Percentiles rank a stretch among this genome's conserved stretches.
Evolutionary conservation across 2,888 invertebrate species (phyloP).

Genomic region (Rhagonycha fulva): DNA sequence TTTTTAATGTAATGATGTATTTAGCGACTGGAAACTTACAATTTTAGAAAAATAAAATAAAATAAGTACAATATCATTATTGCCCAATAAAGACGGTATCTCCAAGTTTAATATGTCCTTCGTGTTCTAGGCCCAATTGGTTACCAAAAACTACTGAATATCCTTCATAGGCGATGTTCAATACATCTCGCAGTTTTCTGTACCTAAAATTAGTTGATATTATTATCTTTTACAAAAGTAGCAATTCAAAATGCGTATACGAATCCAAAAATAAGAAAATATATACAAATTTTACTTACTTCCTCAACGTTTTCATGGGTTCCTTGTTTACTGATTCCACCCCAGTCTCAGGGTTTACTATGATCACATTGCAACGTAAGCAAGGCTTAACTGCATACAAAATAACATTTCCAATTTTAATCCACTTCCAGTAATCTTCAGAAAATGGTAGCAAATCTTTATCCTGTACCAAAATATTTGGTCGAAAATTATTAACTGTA

Average conservation of each 20-base stretch:
- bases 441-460: conserved; percentile 47
- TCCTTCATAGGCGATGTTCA: neutral
- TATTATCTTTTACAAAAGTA: too few relatives aligned
- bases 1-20: too few relatives aligned
- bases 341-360: conserved; percentile 58
- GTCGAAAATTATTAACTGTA: conserved; percentile 59
- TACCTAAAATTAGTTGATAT: neutral
- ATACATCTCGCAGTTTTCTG: neutral
- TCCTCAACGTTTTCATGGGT: conserved; percentile 60
- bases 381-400: conserved; percentile 61
- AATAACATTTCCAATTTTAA: conserved; percentile 58
- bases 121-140: neutral
- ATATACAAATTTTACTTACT: too few relatives aligned
- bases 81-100: neutral
- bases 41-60: too few relatives aligned
- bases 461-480: conserved; percentile 60
- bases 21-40: too few relatives aligned
- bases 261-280: too few relatives aligned
- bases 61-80: too few relatives aligned
- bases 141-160: neutral
- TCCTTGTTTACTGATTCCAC: conserved; percentile 53
- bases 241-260: too few relatives aligned
- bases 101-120: neutral
- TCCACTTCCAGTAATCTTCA: conserved; percentile 63
- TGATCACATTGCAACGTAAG: conserved; percentile 56